Percentiles rank a stretch among this genome's conserved stretches.
These are phyloP conservation scores for Anguilla anguilla DNA, from an alignment of 2,797 vertebrate genomes.

Conservation along the genomic window DNA sequence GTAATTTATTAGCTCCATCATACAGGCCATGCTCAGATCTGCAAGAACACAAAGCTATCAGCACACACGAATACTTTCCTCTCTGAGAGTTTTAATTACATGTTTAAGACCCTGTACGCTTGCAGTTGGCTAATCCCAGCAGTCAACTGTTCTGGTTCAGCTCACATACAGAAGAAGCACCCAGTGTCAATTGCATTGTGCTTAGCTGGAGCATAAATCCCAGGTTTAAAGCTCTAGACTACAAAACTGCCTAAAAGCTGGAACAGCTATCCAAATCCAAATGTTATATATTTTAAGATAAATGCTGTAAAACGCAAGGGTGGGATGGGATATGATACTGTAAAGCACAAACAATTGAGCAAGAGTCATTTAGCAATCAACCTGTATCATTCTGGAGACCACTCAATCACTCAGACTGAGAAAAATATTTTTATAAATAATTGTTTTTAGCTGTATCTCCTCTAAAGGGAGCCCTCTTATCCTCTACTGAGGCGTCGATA, in stretches of 20 bases:
- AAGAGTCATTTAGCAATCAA: neutral
- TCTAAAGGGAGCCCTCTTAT: neutral
- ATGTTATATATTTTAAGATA: neutral
- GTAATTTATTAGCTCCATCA: neutral
- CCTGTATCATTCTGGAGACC: neutral
- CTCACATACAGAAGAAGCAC: neutral
- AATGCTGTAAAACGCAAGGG: neutral
- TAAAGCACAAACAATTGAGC: neutral
- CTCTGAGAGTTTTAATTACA: neutral
- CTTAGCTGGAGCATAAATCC: neutral
- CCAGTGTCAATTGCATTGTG: neutral
- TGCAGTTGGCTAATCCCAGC: neutral
- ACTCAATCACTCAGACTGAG: neutral
- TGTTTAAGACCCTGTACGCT: neutral
- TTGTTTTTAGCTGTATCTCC: neutral
- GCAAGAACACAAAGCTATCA: neutral
- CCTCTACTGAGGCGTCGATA: neutral
- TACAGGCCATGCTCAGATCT: neutral
- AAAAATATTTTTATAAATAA: neutral
- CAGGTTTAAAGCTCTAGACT: neutral
- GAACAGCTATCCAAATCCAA: neutral
- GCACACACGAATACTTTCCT: neutral
- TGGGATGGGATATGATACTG: neutral
- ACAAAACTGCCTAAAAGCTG: neutral
- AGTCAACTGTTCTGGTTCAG: neutral